Conservation (phyloP, 2,888 invertebrate species). For the Acronicta psi region DNA sequence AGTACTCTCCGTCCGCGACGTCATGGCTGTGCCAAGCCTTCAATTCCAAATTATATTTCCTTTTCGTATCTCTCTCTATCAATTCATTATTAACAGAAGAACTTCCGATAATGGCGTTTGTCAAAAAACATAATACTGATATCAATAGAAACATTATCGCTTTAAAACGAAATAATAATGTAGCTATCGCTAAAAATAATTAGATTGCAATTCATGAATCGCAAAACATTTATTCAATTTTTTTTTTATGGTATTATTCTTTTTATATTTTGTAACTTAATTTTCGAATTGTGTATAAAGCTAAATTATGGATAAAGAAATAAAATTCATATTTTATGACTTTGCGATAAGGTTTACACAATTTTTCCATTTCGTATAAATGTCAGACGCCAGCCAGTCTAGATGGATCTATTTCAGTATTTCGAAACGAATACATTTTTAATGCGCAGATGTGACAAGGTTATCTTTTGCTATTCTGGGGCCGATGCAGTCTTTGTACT, state of each 20-base stretch:
- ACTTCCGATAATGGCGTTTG: neutral
- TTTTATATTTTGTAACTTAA: neutral
- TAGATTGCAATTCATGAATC: neutral
- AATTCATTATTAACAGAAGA: neutral
- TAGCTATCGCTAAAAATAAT: neutral
- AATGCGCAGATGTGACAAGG: too few relatives aligned
- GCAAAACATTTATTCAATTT: neutral
- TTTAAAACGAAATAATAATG: neutral
- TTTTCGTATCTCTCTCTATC: conserved; percentile 1
- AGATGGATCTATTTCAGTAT: too few relatives aligned
- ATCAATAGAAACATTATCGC: conserved; percentile 17
- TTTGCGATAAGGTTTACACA: neutral
- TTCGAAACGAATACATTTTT: too few relatives aligned
- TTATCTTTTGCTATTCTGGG: too few relatives aligned
- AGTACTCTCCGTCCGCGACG: conserved; percentile 10
- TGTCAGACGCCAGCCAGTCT: too few relatives aligned
- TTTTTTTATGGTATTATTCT: neutral
- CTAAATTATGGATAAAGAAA: too few relatives aligned
- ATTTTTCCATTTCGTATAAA: neutral
- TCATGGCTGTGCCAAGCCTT: conserved; percentile 15
- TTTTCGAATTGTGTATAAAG: neutral
- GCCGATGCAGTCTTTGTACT: too few relatives aligned
- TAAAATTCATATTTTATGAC: neutral
- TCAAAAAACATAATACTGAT: conserved; percentile 7
- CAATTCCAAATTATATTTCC: neutral